Base-by-base conservation (phyloP, 2,113 vertebrate genomes). In the Narcine bancroftii region DNA sequence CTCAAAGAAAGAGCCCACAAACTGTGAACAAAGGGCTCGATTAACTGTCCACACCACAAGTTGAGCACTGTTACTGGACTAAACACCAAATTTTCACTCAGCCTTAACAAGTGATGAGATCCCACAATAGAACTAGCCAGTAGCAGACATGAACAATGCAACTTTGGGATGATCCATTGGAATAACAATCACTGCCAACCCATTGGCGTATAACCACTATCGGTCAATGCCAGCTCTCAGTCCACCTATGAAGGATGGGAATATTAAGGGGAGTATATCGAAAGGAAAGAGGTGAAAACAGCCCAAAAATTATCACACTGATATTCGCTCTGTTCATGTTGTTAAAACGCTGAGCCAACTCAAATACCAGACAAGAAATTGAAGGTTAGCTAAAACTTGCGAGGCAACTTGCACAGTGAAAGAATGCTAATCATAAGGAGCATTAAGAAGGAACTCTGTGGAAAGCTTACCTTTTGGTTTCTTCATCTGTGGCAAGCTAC, bases 401-500 rank as follows among this genome's bases (percentile, higher is more conserved):
- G 26, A 81, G 21, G 89, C 85, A 69, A 47, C 71, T 53, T 0
- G 39, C 39, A 72, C 33, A 33, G 45, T 47, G 36, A 69, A 79
- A 42, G 7, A 33, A 42, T 60, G 17, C n/a, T 10, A 36, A n/a
- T 53, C 47, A 36, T 11, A 11, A 26, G n/a, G 17, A 36, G 53
- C 45, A 36, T 10, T 53, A 36, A 7, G 6, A 15, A 45, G 47
- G 45, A 85, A 13, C 42, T 24, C 71, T 6, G 45, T 3, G 36
- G 77, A 26, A 56, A 92, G 93, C 96, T 96, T 97, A 99, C 99
- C 99, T 96, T 99, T 99, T 95, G 99, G 97, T 89, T 97, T 98
- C 96, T 99, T 99, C 94, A 98, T 95, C 93, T 99, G 98, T 92
- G 99, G 99, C 94, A 99, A 96, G 95, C 96, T 99, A 97, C 98